Base-by-base conservation (phyloP, 2,113 vertebrate species). In the Melanerpes formicivorus region DNA sequence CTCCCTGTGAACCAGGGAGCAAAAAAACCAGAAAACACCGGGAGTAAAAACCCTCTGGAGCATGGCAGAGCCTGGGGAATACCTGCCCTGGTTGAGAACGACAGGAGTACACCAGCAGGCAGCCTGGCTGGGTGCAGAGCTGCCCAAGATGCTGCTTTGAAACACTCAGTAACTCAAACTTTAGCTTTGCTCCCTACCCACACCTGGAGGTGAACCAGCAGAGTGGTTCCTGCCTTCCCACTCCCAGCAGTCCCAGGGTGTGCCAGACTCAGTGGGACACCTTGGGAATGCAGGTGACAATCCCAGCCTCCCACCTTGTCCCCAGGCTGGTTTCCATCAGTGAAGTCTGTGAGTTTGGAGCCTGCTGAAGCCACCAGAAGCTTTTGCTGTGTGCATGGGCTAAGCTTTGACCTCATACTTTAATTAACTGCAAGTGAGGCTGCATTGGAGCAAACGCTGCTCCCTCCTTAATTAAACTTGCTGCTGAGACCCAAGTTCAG, bases 51-150 rank as follows among this genome's bases (percentile, higher is more conserved):
- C 10, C 48, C 59, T 27, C 30, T 4, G 27, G 48, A 67, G 14
- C 15, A 34, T 37, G 5, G 0, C 0, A 11, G 40, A 40, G 26
- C 3, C 46, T 54, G 5, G 1, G 70, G 30, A 76, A 37, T 30
- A 52, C 11, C 58, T 32, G 23, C 46, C 46, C n/a, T 0, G 0
- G 70, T 44, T 42, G 23, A 3, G 17, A 46, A 46, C 0, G 14
- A 27, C 30, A 3, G 0, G 2, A 56, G 32, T 46, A 21, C 1
- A 0, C 8, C 9, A 5, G 22, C 34, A 77, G 16, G 40, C 70
- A 71, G 79, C 83, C 65, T 16, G 73, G 2, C 22, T 21, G 37
- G 11, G 22, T 11, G 30, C 60, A 74, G 70, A 66, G 71, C 62
- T 6, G 10, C 75, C 83, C 26, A 11, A 29, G 23, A 2, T 27